Conservation (phyloP, 2,113 vertebrate genomes). For the Amia ocellicauda region DNA sequence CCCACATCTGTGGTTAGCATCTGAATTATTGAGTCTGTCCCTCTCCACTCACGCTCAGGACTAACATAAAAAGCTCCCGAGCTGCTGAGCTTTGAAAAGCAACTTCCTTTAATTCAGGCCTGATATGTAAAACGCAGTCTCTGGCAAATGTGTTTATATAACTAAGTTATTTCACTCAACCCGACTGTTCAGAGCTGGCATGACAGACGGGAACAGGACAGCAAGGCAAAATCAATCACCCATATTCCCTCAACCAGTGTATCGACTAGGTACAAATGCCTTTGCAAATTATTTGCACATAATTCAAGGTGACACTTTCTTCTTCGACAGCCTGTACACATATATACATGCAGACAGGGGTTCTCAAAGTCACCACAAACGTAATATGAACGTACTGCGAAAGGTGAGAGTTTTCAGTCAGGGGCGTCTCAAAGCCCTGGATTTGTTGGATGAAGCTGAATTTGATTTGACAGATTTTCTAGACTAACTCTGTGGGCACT, state of each 20-base stretch:
- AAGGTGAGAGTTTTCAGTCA: no score
- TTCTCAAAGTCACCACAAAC: no score
- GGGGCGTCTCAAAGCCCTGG: no score
- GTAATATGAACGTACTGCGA: no score
- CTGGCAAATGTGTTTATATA: constrained; percentile 7
- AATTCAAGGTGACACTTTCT: no score
- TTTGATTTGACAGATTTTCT: no score
- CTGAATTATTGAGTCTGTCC: constrained; percentile 9
- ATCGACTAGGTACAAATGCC: no score
- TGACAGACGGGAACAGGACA: background rate
- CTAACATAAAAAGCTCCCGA: constrained; percentile 5
- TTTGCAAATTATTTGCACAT: no score
- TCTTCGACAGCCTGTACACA: no score
- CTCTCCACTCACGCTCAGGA: background rate
- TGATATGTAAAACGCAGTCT: constrained; percentile 10
- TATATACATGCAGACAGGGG: no score
- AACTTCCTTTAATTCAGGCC: background rate
- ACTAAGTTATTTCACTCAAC: background rate
- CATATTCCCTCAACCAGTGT: background rate
- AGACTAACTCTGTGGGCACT: no score
- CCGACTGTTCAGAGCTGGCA: background rate
- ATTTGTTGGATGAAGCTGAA: no score
- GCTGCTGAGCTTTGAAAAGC: background rate
- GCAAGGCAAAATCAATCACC: background rate
- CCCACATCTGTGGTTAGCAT: background rate